Evolutionary conservation across 2,888 invertebrate species (phyloP).

Genomic region (Silvanus unidentatus): DNA sequence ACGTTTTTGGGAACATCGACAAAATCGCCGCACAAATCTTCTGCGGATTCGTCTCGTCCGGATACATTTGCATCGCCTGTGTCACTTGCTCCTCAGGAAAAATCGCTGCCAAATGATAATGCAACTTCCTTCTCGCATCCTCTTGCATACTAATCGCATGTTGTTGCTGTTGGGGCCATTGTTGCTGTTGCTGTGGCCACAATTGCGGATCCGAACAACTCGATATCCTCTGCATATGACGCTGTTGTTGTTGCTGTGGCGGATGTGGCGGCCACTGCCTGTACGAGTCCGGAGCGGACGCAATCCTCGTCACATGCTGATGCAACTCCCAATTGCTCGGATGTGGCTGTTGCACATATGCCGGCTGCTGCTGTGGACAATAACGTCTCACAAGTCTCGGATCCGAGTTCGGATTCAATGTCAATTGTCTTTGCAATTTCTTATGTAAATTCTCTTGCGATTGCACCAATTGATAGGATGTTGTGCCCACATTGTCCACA

Average conservation of each 20-base stretch:
- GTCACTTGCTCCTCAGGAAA: conserved; percentile 89
- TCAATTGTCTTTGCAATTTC: conserved; percentile 73
- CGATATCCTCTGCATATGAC: conserved; percentile 32
- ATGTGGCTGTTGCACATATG: conserved; percentile 33
- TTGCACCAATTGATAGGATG: conserved; percentile 22
- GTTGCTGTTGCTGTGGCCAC: too few relatives aligned
- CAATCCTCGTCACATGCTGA: conserved; percentile 64
- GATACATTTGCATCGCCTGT: conserved; percentile 80
- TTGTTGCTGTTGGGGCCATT: not conserved
- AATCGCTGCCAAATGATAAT: conserved; percentile 83
- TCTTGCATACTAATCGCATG: conserved; percentile 34
- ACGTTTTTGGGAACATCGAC: conserved; percentile 61
- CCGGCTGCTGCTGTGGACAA: conserved; percentile 26
- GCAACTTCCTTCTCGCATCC: conserved; percentile 71
- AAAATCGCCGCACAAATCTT: conserved; percentile 83
- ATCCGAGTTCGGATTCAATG: conserved; percentile 76
- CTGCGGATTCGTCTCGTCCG: conserved; percentile 84
- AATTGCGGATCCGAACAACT: conserved; percentile 62
- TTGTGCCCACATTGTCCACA: conserved; percentile 49
- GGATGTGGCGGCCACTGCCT: conserved; percentile 49
- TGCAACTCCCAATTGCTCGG: conserved; percentile 44
- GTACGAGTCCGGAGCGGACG: conserved; percentile 65
- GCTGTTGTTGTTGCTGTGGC: conserved; percentile 25
- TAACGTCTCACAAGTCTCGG: conserved; percentile 54
- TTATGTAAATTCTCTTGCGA: conserved; percentile 62